A percentile compares a stretch with the other conserved stretches of the same genome.
Conservation (phyloP, 2,797 vertebrate species). For the Cephalopachus bancanus region DNA sequence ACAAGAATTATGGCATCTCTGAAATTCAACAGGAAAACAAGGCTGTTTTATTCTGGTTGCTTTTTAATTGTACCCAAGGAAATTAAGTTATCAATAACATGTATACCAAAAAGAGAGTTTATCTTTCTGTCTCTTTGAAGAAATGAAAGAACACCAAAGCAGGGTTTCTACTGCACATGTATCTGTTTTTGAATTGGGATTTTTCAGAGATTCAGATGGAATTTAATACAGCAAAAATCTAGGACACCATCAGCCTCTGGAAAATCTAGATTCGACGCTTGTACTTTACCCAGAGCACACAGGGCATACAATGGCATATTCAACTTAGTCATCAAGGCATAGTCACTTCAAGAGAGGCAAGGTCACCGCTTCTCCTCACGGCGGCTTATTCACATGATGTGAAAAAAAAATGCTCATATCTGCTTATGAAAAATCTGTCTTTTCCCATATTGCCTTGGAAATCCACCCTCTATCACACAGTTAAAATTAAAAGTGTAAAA, state of each 20-base stretch:
- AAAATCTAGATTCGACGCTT: conserved; percentile 52
- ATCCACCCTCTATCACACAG: conserved; percentile 40
- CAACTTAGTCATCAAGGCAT: neutral
- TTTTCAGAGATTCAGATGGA: conserved; percentile 53
- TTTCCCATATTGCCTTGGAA: conserved; percentile 66
- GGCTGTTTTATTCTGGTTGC: neutral
- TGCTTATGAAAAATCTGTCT: conserved; percentile 70
- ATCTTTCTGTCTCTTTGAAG: neutral
- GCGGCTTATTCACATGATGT: conserved; percentile 34
- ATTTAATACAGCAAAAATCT: conserved; percentile 53
- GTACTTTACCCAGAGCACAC: conserved; percentile 10
- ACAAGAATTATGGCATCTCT: neutral
- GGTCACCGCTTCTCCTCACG: conserved; percentile 8
- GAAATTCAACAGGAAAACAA: conserved; percentile 20
- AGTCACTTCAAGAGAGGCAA: conserved; percentile 61
- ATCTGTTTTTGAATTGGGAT: conserved; percentile 66
- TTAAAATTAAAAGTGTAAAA: conserved; percentile 63
- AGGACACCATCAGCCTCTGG: conserved; percentile 30
- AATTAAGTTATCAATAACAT: conserved; percentile 48
- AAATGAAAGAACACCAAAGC: conserved; percentile 30
- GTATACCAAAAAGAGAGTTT: conserved; percentile 55
- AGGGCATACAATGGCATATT: neutral
- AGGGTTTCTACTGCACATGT: conserved; percentile 31
- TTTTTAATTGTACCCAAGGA: conserved; percentile 11
- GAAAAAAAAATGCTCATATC: conserved; percentile 69